Base-by-base conservation (phyloP, 2,888 invertebrate species). In the Cremastinae sp. region DNA sequence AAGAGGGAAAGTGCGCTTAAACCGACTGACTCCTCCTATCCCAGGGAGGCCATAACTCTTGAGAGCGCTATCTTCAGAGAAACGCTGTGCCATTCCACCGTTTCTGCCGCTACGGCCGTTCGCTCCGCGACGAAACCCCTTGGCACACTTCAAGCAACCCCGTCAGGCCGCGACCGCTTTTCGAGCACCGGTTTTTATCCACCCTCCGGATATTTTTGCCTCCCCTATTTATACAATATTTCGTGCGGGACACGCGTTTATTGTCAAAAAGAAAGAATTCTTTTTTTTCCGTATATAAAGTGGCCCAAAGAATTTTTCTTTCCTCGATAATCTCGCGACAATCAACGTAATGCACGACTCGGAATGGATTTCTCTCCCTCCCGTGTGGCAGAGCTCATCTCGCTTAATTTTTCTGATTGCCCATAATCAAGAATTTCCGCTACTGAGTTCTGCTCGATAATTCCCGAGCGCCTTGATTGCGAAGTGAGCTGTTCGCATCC, bases 41-140 rank as follows among this genome's bases (percentile, higher is more conserved):
- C 72, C 80, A 78, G 65, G 61, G 82, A 82, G 83, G 81, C 85
- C 82, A 88, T 89, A 88, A 89, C 84, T 88, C 87, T 88, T 84
- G 20, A 1, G 81, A 79, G 82, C 85, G 82, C 86, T 88, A 88
- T 88, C 88, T 88, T 74, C 86, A 77, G 81, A 83, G 84, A 84
- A 87, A 84, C 84, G 86, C 82, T 86, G 83, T 83, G 82, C 81
- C 83, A 80, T 69, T 64, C 69, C 74, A 64, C 58, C 58, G 58
- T 51, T 16, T 64, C 36, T 59, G 38, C 49, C 47, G 51, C 51
- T 41, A 53, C 56, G 41, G 56, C 74, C 68, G 58, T 64, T 69
- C 59, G 74, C 69, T 43, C 53, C 54, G 14, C 51, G 61, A 54
- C 28, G 28, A 62, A 62, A 10, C 70, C 70, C 70, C 70, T 70